Evolutionary conservation across 2,797 vertebrate species (phyloP).

Genomic region (Champsocephalus esox): DNA sequence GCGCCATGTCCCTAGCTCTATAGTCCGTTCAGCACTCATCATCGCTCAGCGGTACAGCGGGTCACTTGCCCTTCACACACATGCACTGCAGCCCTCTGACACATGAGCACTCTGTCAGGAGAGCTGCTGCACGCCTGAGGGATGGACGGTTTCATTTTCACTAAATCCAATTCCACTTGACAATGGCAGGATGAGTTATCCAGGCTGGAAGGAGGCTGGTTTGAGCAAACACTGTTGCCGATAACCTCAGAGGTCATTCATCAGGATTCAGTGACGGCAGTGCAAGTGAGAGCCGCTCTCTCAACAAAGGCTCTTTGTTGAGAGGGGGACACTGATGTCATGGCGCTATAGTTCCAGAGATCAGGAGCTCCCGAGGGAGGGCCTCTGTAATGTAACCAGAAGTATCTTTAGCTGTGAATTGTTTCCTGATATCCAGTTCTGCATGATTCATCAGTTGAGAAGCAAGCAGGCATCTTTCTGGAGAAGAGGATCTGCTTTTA

Average conservation of each 20-base stretch:
- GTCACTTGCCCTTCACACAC: constrained; percentile 38
- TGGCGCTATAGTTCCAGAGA: constrained; percentile 47
- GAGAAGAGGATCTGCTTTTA: too few relatives aligned
- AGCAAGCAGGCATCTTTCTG: background rate
- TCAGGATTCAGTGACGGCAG: constrained; percentile 54
- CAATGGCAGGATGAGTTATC: constrained; percentile 41
- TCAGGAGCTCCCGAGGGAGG: constrained; percentile 39
- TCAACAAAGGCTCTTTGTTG: constrained; percentile 59
- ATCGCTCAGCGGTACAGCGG: constrained; percentile 5
- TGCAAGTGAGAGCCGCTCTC: constrained; percentile 51
- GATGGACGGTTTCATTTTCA: constrained; percentile 40
- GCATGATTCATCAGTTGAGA: constrained; percentile 10
- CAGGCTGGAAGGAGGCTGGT: constrained; percentile 25
- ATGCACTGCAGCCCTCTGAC: constrained; percentile 28
- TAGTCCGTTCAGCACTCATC: constrained; percentile 37
- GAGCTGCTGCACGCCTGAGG: constrained; percentile 25
- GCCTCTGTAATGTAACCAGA: constrained; percentile 1
- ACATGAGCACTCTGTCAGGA: constrained; percentile 36
- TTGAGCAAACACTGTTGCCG: constrained; percentile 45
- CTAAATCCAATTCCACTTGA: constrained; percentile 60
- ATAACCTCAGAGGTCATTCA: constrained; percentile 70
- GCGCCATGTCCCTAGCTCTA: background rate
- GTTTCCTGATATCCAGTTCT: constrained; percentile 11
- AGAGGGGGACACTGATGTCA: constrained; percentile 61
- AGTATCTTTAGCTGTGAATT: constrained; percentile 37